Evolutionary conservation across 2,888 invertebrate genomes (phyloP).

Genomic region (Pheosia gnoma): DNA sequence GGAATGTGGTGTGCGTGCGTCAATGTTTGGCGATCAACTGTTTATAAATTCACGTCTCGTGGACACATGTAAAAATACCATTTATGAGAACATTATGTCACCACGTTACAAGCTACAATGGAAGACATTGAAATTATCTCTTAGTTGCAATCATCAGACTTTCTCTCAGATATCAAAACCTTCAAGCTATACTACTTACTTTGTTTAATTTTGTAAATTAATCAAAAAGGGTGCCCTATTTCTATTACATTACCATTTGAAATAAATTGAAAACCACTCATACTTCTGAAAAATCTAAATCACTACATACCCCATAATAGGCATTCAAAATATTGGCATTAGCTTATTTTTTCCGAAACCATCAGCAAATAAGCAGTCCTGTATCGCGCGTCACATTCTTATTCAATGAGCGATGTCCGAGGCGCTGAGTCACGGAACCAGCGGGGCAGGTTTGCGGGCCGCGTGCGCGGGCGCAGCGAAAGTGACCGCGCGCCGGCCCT

Average conservation of each 20-base stretch:
- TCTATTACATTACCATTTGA: too few species aligned
- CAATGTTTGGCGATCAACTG: background rate
- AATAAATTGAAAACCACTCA: too few species aligned
- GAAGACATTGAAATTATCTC: too few species aligned
- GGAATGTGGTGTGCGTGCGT: background rate
- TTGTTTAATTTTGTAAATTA: too few species aligned
- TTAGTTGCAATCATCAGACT: too few species aligned
- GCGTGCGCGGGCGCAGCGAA: constrained; percentile 21
- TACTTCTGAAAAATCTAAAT: too few species aligned
- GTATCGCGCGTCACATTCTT: background rate
- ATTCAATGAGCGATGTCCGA: constrained; percentile 6
- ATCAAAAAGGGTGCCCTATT: too few species aligned
- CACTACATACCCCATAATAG: too few species aligned
- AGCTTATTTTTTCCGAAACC: constrained; percentile 9
- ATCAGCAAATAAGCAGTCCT: constrained; percentile 24
- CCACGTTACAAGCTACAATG: constrained; percentile 17
- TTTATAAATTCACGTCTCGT: constrained; percentile 18
- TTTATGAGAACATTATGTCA: constrained; percentile 20
- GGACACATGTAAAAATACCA: constrained; percentile 6
- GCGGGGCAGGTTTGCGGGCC: constrained; percentile 8
- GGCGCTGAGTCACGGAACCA: constrained; percentile 27
- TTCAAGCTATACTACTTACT: too few species aligned
- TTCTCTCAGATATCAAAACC: too few species aligned
- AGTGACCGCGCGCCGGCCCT: constrained; percentile 9
- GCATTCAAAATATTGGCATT: constrained; percentile 6